Evolutionary conservation across 2,113 vertebrate species (phyloP).

Genomic region (Clupea harengus): DNA sequence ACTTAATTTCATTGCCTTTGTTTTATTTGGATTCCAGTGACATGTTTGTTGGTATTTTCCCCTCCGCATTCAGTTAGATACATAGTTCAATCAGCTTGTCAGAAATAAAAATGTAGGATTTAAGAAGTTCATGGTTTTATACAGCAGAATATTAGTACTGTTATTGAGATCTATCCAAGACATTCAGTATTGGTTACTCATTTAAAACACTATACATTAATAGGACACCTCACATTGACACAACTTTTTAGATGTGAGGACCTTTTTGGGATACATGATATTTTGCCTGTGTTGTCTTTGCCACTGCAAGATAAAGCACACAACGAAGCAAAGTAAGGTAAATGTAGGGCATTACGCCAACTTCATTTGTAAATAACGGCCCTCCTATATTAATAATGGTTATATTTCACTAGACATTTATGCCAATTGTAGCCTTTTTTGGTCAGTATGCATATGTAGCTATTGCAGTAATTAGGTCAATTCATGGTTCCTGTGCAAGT

Average conservation of each 20-base stretch:
- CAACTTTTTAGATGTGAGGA: not conserved
- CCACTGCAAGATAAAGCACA: not conserved
- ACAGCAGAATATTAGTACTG: not conserved
- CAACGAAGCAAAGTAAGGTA: not conserved
- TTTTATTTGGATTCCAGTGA: not conserved
- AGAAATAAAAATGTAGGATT: not conserved
- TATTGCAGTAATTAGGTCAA: slow-evolving; percentile 10
- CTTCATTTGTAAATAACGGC: not conserved
- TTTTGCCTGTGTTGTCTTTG: not conserved
- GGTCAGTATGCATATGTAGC: not conserved
- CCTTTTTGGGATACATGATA: not conserved
- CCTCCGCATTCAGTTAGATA: not conserved
- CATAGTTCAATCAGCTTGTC: not conserved
- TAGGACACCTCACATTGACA: not conserved
- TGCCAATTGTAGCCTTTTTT: not conserved
- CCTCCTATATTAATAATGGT: not conserved
- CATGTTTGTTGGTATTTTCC: not conserved
- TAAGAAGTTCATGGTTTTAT: not conserved
- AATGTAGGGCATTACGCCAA: not conserved
- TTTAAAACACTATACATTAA: not conserved
- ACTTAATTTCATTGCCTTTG: not conserved
- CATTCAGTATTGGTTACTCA: not conserved
- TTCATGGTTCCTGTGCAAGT: slow-evolving; percentile 11
- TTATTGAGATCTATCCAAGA: not conserved
- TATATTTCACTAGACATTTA: slow-evolving; percentile 11